A percentile compares a stretch with the other conserved stretches of the same genome.
Evolutionary conservation across 2,888 invertebrate species (phyloP).

Genomic region (Eristalis pertinax): DNA sequence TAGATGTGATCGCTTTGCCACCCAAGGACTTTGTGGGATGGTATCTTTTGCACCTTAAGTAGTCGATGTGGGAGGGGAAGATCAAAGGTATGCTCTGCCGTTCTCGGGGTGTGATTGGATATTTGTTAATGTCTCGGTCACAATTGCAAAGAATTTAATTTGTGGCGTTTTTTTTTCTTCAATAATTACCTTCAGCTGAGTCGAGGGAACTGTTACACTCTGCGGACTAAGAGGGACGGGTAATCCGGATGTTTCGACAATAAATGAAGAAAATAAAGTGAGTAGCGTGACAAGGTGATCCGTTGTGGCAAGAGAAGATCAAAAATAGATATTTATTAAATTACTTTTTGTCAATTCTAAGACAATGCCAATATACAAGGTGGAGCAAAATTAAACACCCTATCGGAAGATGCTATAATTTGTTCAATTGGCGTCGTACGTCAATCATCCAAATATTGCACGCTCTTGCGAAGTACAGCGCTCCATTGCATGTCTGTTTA

Average conservation of each 20-base stretch:
- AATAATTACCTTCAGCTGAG: not conserved
- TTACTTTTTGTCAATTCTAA: too few species aligned
- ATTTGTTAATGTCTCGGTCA: not conserved
- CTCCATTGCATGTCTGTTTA: too few species aligned
- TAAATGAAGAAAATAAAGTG: not conserved
- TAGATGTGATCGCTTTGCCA: constrained; percentile 43
- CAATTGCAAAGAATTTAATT: not conserved
- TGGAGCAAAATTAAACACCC: too few species aligned
- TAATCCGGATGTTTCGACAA: not conserved
- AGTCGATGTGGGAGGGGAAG: constrained; percentile 26
- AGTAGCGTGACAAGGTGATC: too few species aligned
- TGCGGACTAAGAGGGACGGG: too few species aligned
- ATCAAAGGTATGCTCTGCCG: constrained; percentile 25
- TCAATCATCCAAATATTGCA: too few species aligned
- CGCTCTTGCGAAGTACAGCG: too few species aligned
- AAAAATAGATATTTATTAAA: too few species aligned
- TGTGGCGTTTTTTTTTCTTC: not conserved
- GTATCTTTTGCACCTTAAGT: constrained; percentile 40
- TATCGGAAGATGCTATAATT: too few species aligned
- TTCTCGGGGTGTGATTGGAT: not conserved
- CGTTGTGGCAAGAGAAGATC: too few species aligned
- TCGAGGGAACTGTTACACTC: not conserved
- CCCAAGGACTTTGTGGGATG: constrained; percentile 31
- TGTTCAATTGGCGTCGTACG: too few species aligned
- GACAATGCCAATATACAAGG: too few species aligned